Percentiles rank a stretch among this genome's conserved stretches.
These are phyloP conservation scores for Brachylomia viminalis DNA, from an alignment of 2,888 invertebrate species.

Conservation along the genomic window DNA sequence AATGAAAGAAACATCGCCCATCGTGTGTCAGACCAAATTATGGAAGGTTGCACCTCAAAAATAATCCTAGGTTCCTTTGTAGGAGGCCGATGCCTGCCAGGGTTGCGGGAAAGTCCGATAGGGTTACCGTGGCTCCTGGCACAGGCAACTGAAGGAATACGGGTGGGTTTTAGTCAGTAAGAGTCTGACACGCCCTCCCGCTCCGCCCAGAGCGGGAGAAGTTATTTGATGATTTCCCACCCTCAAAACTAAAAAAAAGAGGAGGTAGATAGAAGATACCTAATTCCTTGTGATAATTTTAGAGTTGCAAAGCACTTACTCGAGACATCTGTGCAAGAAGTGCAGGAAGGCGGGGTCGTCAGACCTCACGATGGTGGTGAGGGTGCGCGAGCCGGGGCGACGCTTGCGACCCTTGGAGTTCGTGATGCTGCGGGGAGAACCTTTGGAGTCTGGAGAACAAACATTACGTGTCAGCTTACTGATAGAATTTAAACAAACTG, in stretches of 20 bases:
- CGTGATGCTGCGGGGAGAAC: conserved; percentile 96
- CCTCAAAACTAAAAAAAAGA: no score
- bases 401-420: conserved; percentile 98
- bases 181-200: no score
- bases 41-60: not conserved
- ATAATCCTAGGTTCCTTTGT: not conserved
- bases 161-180: no score
- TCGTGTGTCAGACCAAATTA: not conserved
- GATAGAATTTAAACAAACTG: not conserved
- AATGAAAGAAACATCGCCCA: not conserved
- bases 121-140: no score
- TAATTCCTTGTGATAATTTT: not conserved
- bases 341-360: conserved; percentile 97
- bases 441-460: conserved; percentile 94
- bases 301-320: conserved; percentile 91
- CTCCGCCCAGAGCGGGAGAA: no score
- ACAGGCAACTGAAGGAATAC: no score
- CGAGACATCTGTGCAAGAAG: conserved; percentile 97
- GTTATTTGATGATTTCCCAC: no score
- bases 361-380: conserved; percentile 95
- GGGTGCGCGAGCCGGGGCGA: conserved; percentile 95
- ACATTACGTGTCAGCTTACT: not conserved
- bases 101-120: no score
- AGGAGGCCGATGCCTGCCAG: no score
- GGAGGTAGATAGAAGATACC: not conserved